Evolutionary conservation across 2,888 invertebrate genomes (phyloP).

Genomic region (Volucella inflata): DNA sequence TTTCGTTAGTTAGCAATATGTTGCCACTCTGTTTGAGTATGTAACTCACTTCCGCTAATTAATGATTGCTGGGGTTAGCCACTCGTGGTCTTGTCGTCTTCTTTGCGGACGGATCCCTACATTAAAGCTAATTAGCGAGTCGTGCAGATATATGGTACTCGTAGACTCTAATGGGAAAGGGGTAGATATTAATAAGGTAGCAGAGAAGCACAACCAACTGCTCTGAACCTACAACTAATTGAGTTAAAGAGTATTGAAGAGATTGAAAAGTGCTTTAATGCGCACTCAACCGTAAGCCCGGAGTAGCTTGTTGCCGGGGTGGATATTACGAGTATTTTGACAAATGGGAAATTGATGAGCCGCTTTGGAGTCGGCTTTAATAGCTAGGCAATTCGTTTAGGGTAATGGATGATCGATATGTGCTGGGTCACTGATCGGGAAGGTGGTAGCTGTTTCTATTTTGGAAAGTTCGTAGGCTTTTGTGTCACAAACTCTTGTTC

Average conservation of each 20-base stretch:
- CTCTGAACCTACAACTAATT: conserved; percentile 31
- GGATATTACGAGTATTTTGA: conserved; percentile 48
- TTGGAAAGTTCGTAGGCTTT: too few relatives aligned
- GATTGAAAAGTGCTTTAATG: conserved; percentile 50
- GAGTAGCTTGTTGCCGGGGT: conserved; percentile 27
- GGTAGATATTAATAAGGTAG: conserved; percentile 14
- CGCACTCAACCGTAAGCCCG: not conserved
- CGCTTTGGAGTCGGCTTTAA: not conserved
- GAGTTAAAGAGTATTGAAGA: conserved; percentile 46
- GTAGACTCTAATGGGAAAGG: conserved; percentile 8
- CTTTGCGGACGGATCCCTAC: conserved; percentile 7
- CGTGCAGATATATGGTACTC: conserved; percentile 7
- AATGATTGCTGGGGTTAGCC: conserved; percentile 28
- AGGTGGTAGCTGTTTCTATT: not conserved
- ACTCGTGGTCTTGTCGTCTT: conserved; percentile 4
- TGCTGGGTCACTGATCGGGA: conserved; percentile 18
- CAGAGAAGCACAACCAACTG: not conserved
- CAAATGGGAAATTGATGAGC: conserved; percentile 35
- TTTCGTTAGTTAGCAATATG: conserved; percentile 37
- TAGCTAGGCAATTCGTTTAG: not conserved
- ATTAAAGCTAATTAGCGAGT: conserved; percentile 46
- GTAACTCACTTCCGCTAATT: conserved; percentile 51
- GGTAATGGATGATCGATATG: not conserved
- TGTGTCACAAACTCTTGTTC: too few relatives aligned
- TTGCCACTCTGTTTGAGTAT: conserved; percentile 36